Base-by-base conservation (phyloP, 2,797 vertebrate genomes). In the Chlorospingus semifuscus region DNA sequence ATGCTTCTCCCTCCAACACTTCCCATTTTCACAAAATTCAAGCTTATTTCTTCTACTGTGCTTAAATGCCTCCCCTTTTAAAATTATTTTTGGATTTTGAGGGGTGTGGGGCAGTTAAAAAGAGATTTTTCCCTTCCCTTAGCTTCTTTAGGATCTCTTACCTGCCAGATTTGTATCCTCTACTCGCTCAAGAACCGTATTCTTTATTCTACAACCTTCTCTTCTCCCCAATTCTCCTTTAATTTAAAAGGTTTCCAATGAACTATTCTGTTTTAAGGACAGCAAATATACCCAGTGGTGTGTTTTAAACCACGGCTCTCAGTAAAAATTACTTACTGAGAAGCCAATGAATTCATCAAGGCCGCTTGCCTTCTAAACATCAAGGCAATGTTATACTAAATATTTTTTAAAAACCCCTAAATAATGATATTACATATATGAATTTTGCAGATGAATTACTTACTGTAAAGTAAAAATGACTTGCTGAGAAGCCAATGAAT, bases 301-400 rank as follows among this genome's bases (percentile, higher is more conserved):
- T 75, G 53, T 92, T 93, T 96, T 63, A 94, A 97, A 96, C 89
- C 39, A 94, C 8, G 6, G 71, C 78, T 69, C 94, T 66, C 89
- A 50, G 95, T 89, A 93, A 96, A 96, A 97, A 91, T 83, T 96
- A 95, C 95, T 97, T 96, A 96, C 90, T 94, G 93, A 93, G 93
- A 95, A 97, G 83, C 87, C 50, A 8, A 79, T 34, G 77, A 96
- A 95, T 96, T 95, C 89, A 97, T 92, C 95, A 91, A 95, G 59
- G 91, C 87, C 52, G 55, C 53, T 77, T 56, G 65, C 57, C 70
- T 81, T 93, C 78, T 27, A 29, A 94, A 95, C 26, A 60, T 4
- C 0, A 6, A 66, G 47, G 46, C 42, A 32, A 70, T 78, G 92
- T 70, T 13, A 7, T 1, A 47, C 29, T 13, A 39, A 52, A 69